A percentile compares a stretch with the other conserved stretches of the same genome.
These are phyloP conservation scores for Meriones unguiculatus DNA, from an alignment of 2,113 vertebrate species.

Conservation along the genomic window DNA sequence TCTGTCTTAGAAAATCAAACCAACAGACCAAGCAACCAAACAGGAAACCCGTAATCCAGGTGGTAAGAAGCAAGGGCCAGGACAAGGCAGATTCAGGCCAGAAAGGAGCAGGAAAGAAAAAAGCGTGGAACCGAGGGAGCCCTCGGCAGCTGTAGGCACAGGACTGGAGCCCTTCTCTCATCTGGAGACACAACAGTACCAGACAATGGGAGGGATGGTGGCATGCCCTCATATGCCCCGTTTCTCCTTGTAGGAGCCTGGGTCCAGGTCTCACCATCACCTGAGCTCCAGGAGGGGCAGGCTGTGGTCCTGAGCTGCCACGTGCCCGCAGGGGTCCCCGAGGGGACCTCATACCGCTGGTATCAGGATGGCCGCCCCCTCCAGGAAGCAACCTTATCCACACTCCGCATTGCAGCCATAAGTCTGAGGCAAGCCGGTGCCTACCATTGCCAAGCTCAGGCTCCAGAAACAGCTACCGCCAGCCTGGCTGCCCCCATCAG, in stretches of 20 bases:
- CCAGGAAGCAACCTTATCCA: neutral
- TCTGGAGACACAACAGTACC: neutral
- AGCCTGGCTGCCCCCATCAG: conserved; percentile 45
- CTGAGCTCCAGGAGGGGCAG: conserved; percentile 81
- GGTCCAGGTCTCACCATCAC: conserved; percentile 82
- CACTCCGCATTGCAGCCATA: conserved; percentile 61
- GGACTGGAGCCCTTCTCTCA: neutral
- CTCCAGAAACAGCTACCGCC: accelerated
- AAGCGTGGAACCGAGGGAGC: neutral
- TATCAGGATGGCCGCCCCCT: conserved; percentile 80
- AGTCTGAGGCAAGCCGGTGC: conserved; percentile 71
- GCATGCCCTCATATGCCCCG: neutral
- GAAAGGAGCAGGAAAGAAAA: neutral
- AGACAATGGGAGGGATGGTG: accelerated
- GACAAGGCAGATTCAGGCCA: neutral
- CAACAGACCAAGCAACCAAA: neutral
- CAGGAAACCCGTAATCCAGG: neutral
- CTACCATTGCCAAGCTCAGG: conserved; percentile 83
- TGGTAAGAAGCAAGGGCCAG: neutral
- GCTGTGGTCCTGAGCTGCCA: conserved; percentile 84
- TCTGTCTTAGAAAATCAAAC: neutral
- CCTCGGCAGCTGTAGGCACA: accelerated
- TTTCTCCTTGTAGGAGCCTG: conserved; percentile 70
- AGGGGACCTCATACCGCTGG: conserved; percentile 82
- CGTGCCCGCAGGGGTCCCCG: accelerated